These are phyloP conservation scores for Micropterix aruncella DNA, from an alignment of 2,888 invertebrate species.

Conservation along the genomic window DNA sequence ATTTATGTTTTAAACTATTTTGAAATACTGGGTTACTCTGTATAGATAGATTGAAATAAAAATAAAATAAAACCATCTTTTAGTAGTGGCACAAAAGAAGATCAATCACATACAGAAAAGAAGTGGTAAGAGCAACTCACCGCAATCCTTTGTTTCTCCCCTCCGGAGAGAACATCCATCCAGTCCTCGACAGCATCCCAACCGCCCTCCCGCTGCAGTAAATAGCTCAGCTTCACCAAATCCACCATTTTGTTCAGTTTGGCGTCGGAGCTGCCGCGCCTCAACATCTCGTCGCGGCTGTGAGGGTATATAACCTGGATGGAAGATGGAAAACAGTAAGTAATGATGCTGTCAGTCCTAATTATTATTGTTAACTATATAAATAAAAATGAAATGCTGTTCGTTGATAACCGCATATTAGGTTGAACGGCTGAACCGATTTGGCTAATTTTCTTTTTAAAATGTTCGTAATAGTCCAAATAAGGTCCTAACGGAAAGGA, in stretches of 20 bases:
- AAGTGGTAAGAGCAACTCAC: constrained; percentile 43
- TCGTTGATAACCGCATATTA: too few relatives aligned
- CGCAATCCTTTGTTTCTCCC: constrained; percentile 96
- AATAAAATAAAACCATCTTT: constrained; percentile 2
- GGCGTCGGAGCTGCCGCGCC: constrained; percentile 63
- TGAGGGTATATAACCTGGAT: constrained; percentile 91
- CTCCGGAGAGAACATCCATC: constrained; percentile 97
- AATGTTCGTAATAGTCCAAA: too few relatives aligned
- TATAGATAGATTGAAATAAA: constrained; percentile 1
- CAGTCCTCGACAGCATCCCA: constrained; percentile 93
- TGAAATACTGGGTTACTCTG: too few relatives aligned
- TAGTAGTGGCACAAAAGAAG: too few relatives aligned
- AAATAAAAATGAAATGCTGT: too few relatives aligned
- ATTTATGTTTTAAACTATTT: too few relatives aligned
- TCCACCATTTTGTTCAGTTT: constrained; percentile 65
- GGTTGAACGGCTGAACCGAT: too few relatives aligned
- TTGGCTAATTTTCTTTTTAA: too few relatives aligned
- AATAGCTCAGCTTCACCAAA: constrained; percentile 72
- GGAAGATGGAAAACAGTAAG: too few relatives aligned
- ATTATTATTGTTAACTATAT: too few relatives aligned
- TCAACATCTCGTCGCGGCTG: constrained; percentile 69
- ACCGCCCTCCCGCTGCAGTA: constrained; percentile 72
- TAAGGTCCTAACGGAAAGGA: too few relatives aligned
- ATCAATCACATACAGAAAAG: constrained; percentile 3
- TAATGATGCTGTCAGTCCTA: too few relatives aligned